Conservation (phyloP, 2,113 vertebrate genomes). For the Bos javanicus region DNA sequence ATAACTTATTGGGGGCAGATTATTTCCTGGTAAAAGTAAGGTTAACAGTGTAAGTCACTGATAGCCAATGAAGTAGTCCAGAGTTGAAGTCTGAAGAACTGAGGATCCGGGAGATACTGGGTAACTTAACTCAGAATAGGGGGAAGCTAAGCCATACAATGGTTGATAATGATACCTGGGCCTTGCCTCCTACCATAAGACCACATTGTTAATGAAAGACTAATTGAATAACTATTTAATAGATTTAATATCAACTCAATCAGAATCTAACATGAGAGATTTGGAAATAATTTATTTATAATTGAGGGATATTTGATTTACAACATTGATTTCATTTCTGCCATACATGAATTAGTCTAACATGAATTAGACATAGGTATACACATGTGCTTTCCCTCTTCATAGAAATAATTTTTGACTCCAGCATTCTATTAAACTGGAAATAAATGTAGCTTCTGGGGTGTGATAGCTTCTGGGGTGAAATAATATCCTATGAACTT, state of each 20-base stretch:
- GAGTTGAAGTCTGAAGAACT: not conserved
- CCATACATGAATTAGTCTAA: too few relatives aligned
- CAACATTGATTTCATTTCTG: too few relatives aligned
- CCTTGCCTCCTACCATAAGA: not conserved
- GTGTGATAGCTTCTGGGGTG: not conserved
- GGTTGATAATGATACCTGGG: fast-evolving
- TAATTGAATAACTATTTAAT: not conserved
- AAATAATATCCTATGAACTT: not conserved
- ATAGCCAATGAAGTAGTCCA: too few relatives aligned
- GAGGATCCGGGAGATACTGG: too few relatives aligned
- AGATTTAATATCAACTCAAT: not conserved
- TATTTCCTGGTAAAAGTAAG: not conserved
- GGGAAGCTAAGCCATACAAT: not conserved
- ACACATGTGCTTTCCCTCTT: not conserved
- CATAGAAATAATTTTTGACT: not conserved
- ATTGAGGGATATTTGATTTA: too few relatives aligned
- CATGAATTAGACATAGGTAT: not conserved
- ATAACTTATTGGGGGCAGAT: fast-evolving
- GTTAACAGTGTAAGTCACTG: not conserved
- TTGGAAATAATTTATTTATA: too few relatives aligned
- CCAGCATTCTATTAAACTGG: not conserved
- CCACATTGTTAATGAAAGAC: not conserved
- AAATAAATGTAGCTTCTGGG: not conserved
- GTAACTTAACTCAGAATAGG: too few relatives aligned
- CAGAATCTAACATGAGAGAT: not conserved